Conservation (phyloP, 2,113 vertebrate genomes). For the Calidris pygmaea region DNA sequence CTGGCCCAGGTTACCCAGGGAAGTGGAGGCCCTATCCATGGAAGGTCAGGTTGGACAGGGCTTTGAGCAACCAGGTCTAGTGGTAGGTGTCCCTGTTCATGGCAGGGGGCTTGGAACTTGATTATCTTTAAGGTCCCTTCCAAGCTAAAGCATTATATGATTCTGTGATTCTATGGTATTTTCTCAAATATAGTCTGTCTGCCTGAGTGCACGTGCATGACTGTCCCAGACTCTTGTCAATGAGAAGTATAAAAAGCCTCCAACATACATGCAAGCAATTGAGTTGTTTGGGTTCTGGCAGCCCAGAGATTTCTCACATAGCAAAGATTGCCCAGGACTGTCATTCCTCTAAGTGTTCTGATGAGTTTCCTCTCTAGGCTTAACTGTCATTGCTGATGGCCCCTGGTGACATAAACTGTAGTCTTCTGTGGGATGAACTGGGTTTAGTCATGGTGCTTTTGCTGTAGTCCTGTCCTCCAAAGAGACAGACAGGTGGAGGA, state of each 20-base stretch:
- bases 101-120: no score
- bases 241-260: background rate
- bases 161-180: background rate
- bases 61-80: no score
- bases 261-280: background rate
- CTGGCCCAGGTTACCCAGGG: no score
- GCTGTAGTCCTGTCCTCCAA: background rate
- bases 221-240: background rate
- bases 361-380: background rate
- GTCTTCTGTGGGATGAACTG: background rate
- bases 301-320: background rate
- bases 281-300: background rate
- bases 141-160: no score
- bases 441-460: background rate
- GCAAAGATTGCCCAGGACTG: background rate
- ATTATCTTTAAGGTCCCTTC: no score
- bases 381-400: background rate
- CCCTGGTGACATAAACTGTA: background rate
- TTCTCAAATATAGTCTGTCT: background rate
- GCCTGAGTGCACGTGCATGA: rapidly evolving
- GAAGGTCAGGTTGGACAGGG: no score
- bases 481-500: background rate
- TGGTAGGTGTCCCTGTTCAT: no score
- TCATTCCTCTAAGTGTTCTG: background rate
- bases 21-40: no score